Base-by-base conservation (phyloP, 1,140 invertebrate species). In the Pseudomyrmex flavicornis region DNA sequence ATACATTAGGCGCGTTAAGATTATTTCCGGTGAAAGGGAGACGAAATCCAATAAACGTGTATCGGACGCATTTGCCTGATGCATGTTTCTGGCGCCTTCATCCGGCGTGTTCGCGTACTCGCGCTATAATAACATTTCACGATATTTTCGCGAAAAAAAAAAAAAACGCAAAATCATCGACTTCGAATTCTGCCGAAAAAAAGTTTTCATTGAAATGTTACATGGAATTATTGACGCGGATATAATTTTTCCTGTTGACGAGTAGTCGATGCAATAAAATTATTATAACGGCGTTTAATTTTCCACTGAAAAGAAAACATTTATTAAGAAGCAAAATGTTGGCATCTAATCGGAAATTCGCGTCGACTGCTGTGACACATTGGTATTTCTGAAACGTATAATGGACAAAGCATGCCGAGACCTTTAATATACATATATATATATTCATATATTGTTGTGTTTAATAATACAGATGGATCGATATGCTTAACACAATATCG, bases 31-130 rank as follows among this genome's bases (percentile, higher is more conserved):
- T 1, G 22, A 68, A 73, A 69, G 52, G 46, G 54, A 35, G 22
- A 72, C n/a, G 68, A 83, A 77, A 87, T 83, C 61, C 74, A 86
- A 73, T 87, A 83, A 80, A 86, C 79, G 46, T 26, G 26, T 26
- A 26, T 46, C 13, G 2, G 59, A 59, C 63, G 22, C 66, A 75
- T 70, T 79, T 70, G 65, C 15, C 66, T 35, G 52, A 35, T 7
- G 13, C 26, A 17, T 2, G 68, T 7, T 68, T 48, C 65, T 54
- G 65, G 44, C 20, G 17, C 26, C 68, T 3, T 70, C 50, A 65
- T 69, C 5, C 17, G n/a, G 44, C n/a, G 5, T 15, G 72, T 59
- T 12, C 46, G 4, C 56, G 48, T 52, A 54, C 17, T 20, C 35
- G 20, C 2, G 13, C 17, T 68, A 46, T 9, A 7, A 5, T 0